Conservation (phyloP, 1,140 invertebrate genomes). For the Odontomachus brunneus region DNA sequence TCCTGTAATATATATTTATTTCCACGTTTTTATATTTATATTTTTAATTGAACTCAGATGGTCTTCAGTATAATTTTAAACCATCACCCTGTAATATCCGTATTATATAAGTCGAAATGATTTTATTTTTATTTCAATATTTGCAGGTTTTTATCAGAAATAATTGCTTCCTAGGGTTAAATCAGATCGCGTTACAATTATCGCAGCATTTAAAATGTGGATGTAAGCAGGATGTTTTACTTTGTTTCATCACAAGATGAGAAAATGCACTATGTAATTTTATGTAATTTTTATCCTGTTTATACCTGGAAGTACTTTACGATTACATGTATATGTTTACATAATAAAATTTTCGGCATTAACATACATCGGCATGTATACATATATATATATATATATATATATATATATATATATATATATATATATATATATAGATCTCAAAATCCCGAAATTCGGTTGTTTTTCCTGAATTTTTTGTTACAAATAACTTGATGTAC, state of each 20-base stretch:
- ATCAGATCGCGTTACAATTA: not conserved
- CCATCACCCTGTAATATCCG: too few species aligned
- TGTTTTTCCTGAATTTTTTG: not conserved
- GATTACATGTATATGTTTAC: constrained; percentile 15
- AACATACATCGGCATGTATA: not conserved
- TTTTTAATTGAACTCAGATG: too few species aligned
- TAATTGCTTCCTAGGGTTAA: too few species aligned
- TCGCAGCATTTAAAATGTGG: not conserved
- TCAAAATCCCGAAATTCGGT: not conserved
- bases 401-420: too few species aligned
- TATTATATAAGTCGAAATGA: too few species aligned
- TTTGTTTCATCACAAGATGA: constrained; percentile 20
- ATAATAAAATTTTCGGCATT: not conserved
- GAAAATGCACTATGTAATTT: constrained; percentile 24
- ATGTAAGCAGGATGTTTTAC: constrained; percentile 34
- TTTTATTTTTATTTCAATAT: too few species aligned
- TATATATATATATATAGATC: constrained; percentile 8
- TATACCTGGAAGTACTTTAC: constrained; percentile 26
- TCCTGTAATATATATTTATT: too few species aligned
- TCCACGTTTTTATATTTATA: too few species aligned
- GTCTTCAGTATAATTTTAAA: too few species aligned
- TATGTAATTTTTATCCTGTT: constrained; percentile 23
- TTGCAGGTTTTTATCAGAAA: too few species aligned
- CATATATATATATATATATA: too few species aligned
- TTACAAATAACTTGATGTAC: not conserved